Conservation (phyloP, 92 coral and sea anemone genomes). For the Siderastrea siderea region DNA sequence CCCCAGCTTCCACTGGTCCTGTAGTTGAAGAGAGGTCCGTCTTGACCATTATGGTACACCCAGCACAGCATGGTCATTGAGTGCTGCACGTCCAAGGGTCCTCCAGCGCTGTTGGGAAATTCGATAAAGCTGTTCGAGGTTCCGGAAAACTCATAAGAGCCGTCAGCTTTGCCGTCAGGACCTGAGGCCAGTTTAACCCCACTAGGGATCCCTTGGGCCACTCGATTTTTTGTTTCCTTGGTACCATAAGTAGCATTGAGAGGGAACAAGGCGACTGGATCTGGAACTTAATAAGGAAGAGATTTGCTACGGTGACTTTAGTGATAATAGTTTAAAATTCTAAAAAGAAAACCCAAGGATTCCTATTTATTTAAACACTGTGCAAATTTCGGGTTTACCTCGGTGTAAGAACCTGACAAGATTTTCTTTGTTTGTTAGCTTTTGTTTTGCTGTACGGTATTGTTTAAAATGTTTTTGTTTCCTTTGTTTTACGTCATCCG, state of each 20-base stretch:
- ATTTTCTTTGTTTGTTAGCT: no score
- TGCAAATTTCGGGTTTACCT: no score
- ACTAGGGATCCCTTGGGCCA: constrained; percentile 15
- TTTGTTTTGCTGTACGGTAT: no score
- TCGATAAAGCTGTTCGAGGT: constrained; percentile 53
- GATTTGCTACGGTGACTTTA: no score
- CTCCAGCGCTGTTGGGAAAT: constrained; percentile 48
- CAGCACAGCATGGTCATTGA: constrained; percentile 59
- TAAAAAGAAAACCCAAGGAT: not conserved
- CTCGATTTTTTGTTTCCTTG: constrained; percentile 42
- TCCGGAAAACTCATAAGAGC: constrained; percentile 60
- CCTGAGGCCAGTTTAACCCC: constrained; percentile 43
- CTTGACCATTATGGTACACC: constrained; percentile 26
- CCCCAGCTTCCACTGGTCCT: constrained; percentile 62
- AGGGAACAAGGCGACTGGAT: constrained; percentile 64
- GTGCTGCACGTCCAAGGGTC: constrained; percentile 40
- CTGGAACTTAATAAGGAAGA: not conserved
- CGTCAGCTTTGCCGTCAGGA: constrained; percentile 36
- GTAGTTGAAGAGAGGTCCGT: constrained; percentile 71
- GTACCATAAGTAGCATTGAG: constrained; percentile 35
- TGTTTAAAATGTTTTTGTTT: no score
- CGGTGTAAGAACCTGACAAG: no score
- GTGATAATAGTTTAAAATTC: not conserved
- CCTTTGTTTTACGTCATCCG: no score
- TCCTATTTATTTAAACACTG: not conserved